These are phyloP conservation scores for Rhagologus leucostigma DNA, from an alignment of 2,113 vertebrate genomes.

Conservation along the genomic window DNA sequence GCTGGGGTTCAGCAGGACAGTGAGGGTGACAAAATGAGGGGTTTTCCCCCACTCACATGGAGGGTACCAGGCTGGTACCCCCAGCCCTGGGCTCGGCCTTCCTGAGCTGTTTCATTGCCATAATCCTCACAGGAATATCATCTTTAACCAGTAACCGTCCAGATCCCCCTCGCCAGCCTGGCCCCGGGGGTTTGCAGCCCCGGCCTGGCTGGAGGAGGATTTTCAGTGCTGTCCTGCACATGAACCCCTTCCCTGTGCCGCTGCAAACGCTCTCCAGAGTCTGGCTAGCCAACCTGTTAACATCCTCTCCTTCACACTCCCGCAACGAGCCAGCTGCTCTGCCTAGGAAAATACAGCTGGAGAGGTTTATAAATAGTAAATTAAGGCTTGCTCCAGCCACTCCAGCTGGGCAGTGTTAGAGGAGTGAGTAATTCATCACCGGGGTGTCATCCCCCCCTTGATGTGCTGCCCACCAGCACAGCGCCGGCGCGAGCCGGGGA, in stretches of 20 bases:
- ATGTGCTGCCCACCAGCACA: conserved; percentile 23
- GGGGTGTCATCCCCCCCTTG: conserved; percentile 17
- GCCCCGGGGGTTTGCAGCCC: rapidly evolving
- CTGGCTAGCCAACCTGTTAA: conserved; percentile 63
- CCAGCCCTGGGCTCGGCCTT: neutral
- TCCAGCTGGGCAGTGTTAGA: conserved; percentile 48
- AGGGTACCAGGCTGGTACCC: neutral
- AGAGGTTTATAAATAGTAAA: conserved; percentile 69
- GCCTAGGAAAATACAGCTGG: conserved; percentile 67
- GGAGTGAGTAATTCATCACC: conserved; percentile 40
- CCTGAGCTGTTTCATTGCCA: neutral
- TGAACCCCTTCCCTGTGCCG: conserved; percentile 7
- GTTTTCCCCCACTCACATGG: rapidly evolving
- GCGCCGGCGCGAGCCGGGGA: neutral
- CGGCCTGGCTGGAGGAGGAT: neutral
- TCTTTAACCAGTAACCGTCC: neutral
- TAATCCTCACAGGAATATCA: rapidly evolving
- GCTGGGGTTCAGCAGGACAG: neutral
- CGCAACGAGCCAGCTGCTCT: conserved; percentile 56
- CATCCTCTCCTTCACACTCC: conserved; percentile 69
- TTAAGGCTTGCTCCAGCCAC: conserved; percentile 56
- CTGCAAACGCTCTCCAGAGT: neutral
- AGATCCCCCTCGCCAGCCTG: neutral
- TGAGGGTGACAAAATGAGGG: neutral
- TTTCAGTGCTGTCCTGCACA: neutral